These are phyloP conservation scores for Aphrophora alni DNA, from an alignment of 2,888 invertebrate genomes.

Conservation along the genomic window DNA sequence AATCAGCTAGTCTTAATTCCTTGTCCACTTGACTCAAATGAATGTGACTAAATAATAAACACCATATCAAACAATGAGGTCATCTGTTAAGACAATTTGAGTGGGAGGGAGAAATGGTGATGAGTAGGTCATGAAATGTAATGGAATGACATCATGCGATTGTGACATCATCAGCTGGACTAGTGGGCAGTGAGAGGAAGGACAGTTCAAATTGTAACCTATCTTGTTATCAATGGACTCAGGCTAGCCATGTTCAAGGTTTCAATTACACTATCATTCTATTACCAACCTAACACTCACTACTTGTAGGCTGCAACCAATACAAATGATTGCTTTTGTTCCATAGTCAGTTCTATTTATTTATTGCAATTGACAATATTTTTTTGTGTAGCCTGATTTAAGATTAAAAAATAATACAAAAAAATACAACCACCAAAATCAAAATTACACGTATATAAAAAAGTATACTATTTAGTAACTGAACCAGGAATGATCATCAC, in stretches of 20 bases:
- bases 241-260: constrained; percentile 2
- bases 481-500: too few relatives aligned
- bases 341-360: too few relatives aligned
- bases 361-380: too few relatives aligned
- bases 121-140: not conserved
- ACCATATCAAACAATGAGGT: not conserved
- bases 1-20: too few relatives aligned
- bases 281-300: too few relatives aligned
- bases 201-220: not conserved
- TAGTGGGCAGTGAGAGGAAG: not conserved
- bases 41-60: not conserved
- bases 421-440: too few relatives aligned
- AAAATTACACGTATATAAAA: too few relatives aligned
- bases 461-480: too few relatives aligned
- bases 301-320: too few relatives aligned
- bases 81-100: not conserved
- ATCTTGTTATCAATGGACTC: not conserved
- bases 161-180: not conserved
- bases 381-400: too few relatives aligned
- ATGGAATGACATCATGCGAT: not conserved
- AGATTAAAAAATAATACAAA: too few relatives aligned
- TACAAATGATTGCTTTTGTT: too few relatives aligned
- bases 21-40: not conserved
- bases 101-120: not conserved
- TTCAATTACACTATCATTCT: not conserved